phyloP scores from a whole-genome alignment of 1,140 invertebrate species.

The Lamellibrachia luymesi region DNA sequence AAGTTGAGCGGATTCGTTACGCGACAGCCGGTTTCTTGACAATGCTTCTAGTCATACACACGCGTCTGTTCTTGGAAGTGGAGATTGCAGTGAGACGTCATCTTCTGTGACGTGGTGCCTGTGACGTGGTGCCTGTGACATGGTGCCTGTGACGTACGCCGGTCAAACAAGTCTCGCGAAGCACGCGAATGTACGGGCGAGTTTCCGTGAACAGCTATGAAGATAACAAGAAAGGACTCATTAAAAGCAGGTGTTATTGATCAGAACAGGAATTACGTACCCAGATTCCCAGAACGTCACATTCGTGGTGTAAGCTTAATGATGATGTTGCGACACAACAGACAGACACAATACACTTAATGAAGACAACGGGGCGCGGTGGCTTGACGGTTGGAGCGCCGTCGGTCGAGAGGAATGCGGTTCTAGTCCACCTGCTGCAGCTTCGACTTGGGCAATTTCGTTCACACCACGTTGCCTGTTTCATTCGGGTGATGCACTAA shows the following conservation, averaged over 20 bases:
- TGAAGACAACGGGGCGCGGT: too few species aligned
- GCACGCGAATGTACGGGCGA: neutral
- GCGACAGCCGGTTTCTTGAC: too few species aligned
- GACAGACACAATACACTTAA: neutral
- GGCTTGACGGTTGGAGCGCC: too few species aligned
- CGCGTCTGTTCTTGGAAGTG: neutral
- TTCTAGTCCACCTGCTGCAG: too few species aligned
- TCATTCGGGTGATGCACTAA: too few species aligned
- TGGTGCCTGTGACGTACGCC: too few species aligned
- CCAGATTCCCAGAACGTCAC: neutral
- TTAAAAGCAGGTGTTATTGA: neutral
- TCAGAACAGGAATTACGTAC: neutral
- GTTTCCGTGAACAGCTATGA: neutral
- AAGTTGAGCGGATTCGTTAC: too few species aligned
- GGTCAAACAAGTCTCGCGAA: neutral
- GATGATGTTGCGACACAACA: neutral
- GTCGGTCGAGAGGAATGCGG: too few species aligned
- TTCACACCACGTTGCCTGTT: too few species aligned
- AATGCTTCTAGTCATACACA: too few species aligned
- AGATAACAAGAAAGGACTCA: neutral
- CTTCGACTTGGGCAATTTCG: too few species aligned
- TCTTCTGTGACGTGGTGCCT: neutral
- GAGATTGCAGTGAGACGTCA: neutral
- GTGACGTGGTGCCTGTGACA: neutral
- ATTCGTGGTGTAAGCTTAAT: neutral